Conservation (phyloP, 1,140 invertebrate genomes). For the Eumeta japonica region DNA sequence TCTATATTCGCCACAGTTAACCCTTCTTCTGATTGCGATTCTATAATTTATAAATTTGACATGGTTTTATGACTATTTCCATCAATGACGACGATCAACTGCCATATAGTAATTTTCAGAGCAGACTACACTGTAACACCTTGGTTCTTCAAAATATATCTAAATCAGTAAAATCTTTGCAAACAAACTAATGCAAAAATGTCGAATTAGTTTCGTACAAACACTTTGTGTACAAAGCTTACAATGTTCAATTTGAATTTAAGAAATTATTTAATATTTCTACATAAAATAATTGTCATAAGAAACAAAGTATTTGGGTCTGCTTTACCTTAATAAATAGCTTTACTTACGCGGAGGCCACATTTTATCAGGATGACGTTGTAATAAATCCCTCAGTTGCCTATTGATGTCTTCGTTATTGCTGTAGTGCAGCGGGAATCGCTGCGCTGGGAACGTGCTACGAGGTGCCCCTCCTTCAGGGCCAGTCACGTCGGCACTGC, state of each 20-base stretch:
- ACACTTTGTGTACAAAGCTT: too few species aligned
- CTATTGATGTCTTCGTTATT: constrained; percentile 58
- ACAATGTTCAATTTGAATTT: too few species aligned
- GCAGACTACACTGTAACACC: too few species aligned
- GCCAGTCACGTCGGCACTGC: constrained; percentile 20
- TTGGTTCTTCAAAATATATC: too few species aligned
- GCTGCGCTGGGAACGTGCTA: constrained; percentile 31
- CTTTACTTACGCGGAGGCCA: constrained; percentile 43
- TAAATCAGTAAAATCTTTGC: too few species aligned
- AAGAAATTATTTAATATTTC: too few species aligned
- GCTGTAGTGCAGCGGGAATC: constrained; percentile 39
- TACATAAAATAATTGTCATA: background rate
- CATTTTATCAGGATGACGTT: constrained; percentile 62
- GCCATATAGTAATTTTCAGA: too few species aligned
- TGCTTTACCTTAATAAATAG: background rate
- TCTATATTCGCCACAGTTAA: constrained; percentile 12
- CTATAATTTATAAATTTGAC: too few species aligned
- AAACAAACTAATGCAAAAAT: too few species aligned
- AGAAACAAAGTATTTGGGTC: background rate
- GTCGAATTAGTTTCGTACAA: too few species aligned
- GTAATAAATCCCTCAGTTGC: constrained; percentile 81
- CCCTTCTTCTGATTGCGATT: constrained; percentile 1
- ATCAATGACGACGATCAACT: too few species aligned
- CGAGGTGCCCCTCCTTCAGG: constrained; percentile 23
- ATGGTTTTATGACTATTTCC: too few species aligned